These are phyloP conservation scores for Pyrrhosoma nymphula DNA, from an alignment of 2,888 invertebrate species.

Conservation along the genomic window DNA sequence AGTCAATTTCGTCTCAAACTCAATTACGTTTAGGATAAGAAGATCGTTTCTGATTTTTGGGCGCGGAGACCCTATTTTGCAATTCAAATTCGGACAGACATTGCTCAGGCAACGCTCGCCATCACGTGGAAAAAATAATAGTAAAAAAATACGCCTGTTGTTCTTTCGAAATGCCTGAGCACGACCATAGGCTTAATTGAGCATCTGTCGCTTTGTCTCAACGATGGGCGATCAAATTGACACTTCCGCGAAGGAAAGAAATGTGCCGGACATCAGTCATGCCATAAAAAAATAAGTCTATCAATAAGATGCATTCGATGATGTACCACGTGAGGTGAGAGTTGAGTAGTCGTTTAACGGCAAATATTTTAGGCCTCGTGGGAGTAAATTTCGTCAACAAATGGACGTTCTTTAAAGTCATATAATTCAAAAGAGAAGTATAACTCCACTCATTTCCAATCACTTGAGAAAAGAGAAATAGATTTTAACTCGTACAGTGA, in stretches of 20 bases:
- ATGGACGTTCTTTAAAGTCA: neutral
- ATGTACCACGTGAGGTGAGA: neutral
- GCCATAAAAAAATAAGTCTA: neutral
- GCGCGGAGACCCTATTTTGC: slow-evolving; percentile 50
- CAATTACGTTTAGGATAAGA: slow-evolving; percentile 57
- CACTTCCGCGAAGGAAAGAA: neutral
- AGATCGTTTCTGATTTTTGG: slow-evolving; percentile 51
- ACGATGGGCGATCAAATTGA: slow-evolving; percentile 37
- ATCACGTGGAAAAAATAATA: slow-evolving; percentile 9
- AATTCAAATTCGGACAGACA: slow-evolving; percentile 59
- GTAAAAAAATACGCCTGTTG: neutral
- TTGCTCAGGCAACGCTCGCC: slow-evolving; percentile 35
- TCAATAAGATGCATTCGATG: neutral
- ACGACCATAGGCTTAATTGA: neutral
- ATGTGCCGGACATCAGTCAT: slow-evolving; percentile 26
- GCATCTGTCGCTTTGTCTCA: neutral
- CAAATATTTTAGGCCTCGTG: neutral
- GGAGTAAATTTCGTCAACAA: neutral
- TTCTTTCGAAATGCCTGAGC: slow-evolving; percentile 39
- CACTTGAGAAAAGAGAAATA: neutral
- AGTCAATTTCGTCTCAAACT: slow-evolving; percentile 57
- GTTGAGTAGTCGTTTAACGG: neutral
- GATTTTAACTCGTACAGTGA: neutral
- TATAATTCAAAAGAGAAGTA: neutral
- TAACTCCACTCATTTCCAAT: neutral